Conservation (phyloP, 2,797 vertebrate species). For the Alca torda region DNA sequence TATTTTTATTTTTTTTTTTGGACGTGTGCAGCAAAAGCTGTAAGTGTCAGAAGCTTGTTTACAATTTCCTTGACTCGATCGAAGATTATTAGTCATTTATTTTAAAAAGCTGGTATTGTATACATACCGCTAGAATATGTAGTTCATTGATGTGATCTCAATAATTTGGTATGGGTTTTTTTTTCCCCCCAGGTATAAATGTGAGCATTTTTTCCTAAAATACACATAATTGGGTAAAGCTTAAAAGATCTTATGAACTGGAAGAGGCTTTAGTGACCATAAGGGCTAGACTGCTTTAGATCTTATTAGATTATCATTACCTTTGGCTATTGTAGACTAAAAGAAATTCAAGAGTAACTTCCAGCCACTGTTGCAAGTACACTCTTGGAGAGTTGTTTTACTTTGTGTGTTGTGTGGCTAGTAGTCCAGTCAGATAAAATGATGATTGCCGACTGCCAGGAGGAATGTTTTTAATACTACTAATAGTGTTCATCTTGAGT, state of each 20-base stretch:
- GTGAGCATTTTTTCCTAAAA: neutral
- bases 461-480: neutral
- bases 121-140: neutral
- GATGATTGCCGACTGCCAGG: neutral
- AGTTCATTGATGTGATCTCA: neutral
- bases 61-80: rapidly evolving
- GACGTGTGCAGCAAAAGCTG: neutral
- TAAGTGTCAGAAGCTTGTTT: neutral
- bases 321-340: neutral
- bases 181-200: neutral
- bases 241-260: neutral
- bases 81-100: neutral
- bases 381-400: neutral
- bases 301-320: neutral
- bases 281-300: neutral
- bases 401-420: neutral
- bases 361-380: neutral
- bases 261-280: neutral
- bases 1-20: neutral
- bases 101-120: neutral
- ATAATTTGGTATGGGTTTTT: neutral
- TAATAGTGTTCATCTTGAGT: neutral
- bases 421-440: neutral
- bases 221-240: neutral
- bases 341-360: neutral